Base-by-base conservation (phyloP, 2,888 invertebrate species). In the Conistra vaccinii region DNA sequence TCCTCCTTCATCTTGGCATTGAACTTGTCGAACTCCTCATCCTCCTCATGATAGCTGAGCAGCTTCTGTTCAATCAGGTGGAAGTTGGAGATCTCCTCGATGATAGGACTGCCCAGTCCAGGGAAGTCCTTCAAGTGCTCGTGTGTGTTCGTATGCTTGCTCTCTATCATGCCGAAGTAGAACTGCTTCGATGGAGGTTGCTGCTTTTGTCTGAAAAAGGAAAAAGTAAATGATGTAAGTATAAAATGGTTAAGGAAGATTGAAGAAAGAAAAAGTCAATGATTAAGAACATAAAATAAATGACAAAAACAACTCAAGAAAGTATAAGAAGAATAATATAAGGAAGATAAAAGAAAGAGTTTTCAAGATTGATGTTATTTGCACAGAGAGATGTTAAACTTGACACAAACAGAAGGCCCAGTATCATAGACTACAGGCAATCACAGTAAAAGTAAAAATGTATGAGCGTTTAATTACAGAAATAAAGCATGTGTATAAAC, bases 101-200 rank as follows among this genome's bases (percentile, higher is more conserved):
- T 95, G 76, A 96, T 95, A 6, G 96, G 96, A 71, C 94, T 94
- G 9, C 96, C 96, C 2, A 96, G 88, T 0, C 96, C 96, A 0
- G 96, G 96, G 85, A 96, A 96, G 85, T 96, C 96, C 72, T 95
- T 96, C 6, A 95, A 83, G 73, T 94, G 93, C 53, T 96, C 94
- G 45, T 92, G 89, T 0, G 90, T 85, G 63, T 92, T 91, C 0
- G 92, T 86, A 67, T 95, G 94, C 66, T 95, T 94, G 84, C 93
- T 95, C 84, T 97, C 97, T 82, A 97, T 97, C 98, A 98, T 98
- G 55, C 98, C 98, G 90, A 98, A 98, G 94, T 98, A 98, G 93
- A 98, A 98, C 74, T 96, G 96, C 71, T 96, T 96, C 0, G 96
- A 96, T 66, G 96, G 96, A 4, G 93, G 89, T 35, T 91, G 81